These are phyloP conservation scores for Cyphomyrus plagiostoma DNA, from an alignment of 2,113 vertebrate genomes.

Conservation along the genomic window DNA sequence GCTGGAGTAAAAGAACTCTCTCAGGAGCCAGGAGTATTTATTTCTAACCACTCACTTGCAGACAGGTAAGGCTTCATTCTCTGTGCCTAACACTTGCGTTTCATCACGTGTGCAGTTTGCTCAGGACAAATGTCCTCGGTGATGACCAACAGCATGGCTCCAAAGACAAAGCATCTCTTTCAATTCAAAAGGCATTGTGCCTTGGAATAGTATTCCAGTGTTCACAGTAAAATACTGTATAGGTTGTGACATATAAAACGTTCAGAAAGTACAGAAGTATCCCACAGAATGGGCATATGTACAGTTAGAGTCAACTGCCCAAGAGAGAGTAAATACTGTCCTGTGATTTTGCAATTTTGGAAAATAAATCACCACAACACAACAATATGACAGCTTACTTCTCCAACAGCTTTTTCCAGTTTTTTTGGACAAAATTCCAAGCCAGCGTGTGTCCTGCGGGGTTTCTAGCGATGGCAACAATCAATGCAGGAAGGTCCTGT, in stretches of 20 bases:
- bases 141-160: not conserved
- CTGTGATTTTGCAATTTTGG: not conserved
- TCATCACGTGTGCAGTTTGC: not conserved
- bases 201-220: not conserved
- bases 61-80: not conserved
- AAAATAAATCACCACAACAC: not conserved
- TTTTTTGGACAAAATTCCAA: constrained; percentile 43
- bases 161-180: not conserved
- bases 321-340: not conserved
- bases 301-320: not conserved
- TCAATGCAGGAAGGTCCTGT: constrained; percentile 31
- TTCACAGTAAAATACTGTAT: not conserved
- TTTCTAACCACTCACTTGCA: not conserved
- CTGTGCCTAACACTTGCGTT: not conserved
- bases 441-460: constrained; percentile 33
- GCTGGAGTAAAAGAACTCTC: not conserved
- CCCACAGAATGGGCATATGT: not conserved
- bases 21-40: not conserved
- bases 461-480: constrained; percentile 27
- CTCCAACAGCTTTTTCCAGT: constrained; percentile 36
- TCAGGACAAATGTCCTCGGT: not conserved
- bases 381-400: constrained; percentile 34
- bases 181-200: not conserved
- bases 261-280: not conserved
- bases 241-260: not conserved